Percentiles rank a stretch among this genome's conserved stretches.
Evolutionary conservation across 64 coral and sea anemone genomes (phyloP).

Genomic region (Porites australiensis): DNA sequence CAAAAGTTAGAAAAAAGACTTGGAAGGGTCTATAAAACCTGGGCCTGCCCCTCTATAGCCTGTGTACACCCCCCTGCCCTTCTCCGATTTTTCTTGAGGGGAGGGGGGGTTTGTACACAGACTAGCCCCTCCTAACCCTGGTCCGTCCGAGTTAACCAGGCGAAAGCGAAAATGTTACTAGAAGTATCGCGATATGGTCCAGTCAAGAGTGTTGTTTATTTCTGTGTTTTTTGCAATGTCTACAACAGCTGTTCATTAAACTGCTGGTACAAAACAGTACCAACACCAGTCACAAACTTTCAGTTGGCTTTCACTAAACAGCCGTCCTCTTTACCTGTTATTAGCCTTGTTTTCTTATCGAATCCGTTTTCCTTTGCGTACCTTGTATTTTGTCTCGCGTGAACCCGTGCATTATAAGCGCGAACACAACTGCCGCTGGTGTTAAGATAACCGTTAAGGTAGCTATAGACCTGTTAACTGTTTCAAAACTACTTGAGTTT

Average conservation of each 20-base stretch:
- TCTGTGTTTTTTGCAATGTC: not conserved
- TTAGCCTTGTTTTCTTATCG: not conserved
- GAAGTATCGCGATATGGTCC: not conserved
- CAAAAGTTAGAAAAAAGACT: too few species aligned
- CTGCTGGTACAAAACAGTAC: too few species aligned
- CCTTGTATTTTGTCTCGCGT: not conserved
- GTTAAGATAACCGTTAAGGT: not conserved
- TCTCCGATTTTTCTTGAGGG: too few species aligned
- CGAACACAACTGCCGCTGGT: not conserved
- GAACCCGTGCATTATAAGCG: not conserved
- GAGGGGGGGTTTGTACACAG: too few species aligned
- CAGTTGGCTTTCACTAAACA: not conserved
- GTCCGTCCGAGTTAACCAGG: too few species aligned
- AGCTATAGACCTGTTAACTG: not conserved
- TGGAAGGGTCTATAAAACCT: too few species aligned
- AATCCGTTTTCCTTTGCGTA: not conserved
- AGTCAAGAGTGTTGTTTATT: not conserved
- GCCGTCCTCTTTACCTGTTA: not conserved
- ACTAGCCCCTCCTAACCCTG: too few species aligned
- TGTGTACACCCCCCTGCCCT: too few species aligned
- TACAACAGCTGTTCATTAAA: not conserved
- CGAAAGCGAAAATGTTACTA: too few species aligned
- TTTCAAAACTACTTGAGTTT: not conserved
- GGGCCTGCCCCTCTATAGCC: too few species aligned
- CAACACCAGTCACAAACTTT: not conserved